Conservation (phyloP, 2,797 vertebrate species). For the Dipus sagitta region DNA sequence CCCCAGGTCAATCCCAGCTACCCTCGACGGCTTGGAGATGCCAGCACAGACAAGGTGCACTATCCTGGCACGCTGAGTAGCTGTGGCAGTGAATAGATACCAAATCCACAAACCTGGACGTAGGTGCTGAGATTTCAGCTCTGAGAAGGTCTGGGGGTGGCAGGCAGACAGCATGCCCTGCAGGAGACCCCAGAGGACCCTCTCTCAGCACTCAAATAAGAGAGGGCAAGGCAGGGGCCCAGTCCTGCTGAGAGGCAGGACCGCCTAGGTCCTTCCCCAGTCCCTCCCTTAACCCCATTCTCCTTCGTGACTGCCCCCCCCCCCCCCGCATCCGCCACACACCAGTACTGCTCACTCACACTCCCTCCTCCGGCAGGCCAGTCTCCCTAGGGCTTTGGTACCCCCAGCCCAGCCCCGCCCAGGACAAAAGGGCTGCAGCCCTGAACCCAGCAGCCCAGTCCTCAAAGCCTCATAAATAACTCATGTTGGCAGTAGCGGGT, state of each 20-base stretch:
- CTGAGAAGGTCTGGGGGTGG: neutral
- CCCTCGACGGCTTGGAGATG: neutral
- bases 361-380: neutral
- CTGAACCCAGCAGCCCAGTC: neutral
- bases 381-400: neutral
- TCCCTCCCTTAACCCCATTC: neutral
- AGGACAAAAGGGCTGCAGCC: neutral
- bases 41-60: neutral
- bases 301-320: too few species aligned
- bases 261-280: neutral
- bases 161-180: too few species aligned
- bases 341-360: neutral
- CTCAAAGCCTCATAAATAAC: neutral
- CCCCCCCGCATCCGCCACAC: neutral
- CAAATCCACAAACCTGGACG: neutral
- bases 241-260: neutral
- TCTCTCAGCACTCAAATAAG: neutral
- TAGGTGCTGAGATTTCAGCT: neutral
- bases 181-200: neutral
- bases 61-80: accelerated
- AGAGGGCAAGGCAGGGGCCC: neutral
- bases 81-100: neutral
- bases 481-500: neutral
- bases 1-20: neutral
- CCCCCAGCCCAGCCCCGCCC: neutral